Evolutionary conservation across 2,113 vertebrate genomes (phyloP).

Genomic region (Thunnus maccoyii): DNA sequence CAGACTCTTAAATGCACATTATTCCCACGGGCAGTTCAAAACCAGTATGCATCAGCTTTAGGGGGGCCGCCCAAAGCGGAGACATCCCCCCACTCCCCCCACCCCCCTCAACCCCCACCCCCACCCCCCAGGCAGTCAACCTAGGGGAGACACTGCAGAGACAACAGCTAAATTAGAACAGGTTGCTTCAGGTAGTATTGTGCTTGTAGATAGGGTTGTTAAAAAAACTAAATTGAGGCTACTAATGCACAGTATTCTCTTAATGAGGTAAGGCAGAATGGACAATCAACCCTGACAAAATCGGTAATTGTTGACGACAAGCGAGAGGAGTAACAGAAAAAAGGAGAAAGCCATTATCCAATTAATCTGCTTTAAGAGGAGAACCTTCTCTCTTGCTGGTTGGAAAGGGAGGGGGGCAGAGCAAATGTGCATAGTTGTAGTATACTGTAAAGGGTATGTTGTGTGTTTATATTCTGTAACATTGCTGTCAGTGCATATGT

Average conservation of each 20-base stretch:
- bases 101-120: too few relatives aligned
- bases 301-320: conserved; percentile 51
- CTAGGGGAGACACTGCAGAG: too few relatives aligned
- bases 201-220: conserved; percentile 3
- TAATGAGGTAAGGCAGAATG: conserved; percentile 36
- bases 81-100: too few relatives aligned
- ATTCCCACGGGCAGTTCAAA: too few relatives aligned
- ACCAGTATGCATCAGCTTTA: too few relatives aligned
- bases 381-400: conserved; percentile 43
- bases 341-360: conserved; percentile 64
- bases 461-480: conserved; percentile 14
- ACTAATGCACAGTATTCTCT: conserved; percentile 23
- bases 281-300: conserved; percentile 53
- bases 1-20: too few relatives aligned
- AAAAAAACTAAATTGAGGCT: conserved; percentile 31
- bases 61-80: too few relatives aligned
- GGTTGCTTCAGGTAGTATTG: background rate
- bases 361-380: conserved; percentile 71
- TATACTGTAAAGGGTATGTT: background rate
- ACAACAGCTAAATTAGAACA: background rate
- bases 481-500: conserved; percentile 1
- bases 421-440: background rate
- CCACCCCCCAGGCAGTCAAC: too few relatives aligned
- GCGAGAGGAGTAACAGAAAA: conserved; percentile 51
- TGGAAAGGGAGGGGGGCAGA: conserved; percentile 18